phyloP scores from a whole-genome alignment of 53 echinoderm and acorn worm species.

The Paracentrotus lividus region DNA sequence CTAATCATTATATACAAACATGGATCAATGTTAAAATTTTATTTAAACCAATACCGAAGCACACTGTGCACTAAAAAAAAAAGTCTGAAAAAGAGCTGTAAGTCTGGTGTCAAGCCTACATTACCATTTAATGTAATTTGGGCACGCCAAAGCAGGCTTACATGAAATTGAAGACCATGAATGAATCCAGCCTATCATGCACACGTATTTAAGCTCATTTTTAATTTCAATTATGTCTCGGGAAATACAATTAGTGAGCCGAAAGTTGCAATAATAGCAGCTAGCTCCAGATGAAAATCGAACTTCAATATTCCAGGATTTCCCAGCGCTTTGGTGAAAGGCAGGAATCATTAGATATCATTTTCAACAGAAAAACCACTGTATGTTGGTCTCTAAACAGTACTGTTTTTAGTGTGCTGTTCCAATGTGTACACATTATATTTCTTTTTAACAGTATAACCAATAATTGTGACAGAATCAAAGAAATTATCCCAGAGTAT shows the following conservation, averaged over 20 bases:
- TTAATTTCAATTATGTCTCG: conserved; percentile 24
- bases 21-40: too few species aligned
- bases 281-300: conserved; percentile 28
- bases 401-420: too few species aligned
- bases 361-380: not conserved
- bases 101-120: not conserved
- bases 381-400: not conserved
- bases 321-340: not conserved
- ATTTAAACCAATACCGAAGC: too few species aligned
- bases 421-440: too few species aligned
- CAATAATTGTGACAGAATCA: too few species aligned
- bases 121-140: not conserved
- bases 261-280: conserved; percentile 34
- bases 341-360: not conserved
- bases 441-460: too few species aligned
- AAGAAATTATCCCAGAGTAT: too few species aligned
- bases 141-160: not conserved
- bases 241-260: conserved; percentile 28
- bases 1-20: too few species aligned
- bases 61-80: not conserved
- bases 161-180: not conserved
- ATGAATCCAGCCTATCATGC: conserved; percentile 26
- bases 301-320: not conserved
- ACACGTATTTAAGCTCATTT: conserved; percentile 11
- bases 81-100: not conserved